Base-by-base conservation (phyloP, 2,888 invertebrate genomes). In the Zygaena filipendulae region DNA sequence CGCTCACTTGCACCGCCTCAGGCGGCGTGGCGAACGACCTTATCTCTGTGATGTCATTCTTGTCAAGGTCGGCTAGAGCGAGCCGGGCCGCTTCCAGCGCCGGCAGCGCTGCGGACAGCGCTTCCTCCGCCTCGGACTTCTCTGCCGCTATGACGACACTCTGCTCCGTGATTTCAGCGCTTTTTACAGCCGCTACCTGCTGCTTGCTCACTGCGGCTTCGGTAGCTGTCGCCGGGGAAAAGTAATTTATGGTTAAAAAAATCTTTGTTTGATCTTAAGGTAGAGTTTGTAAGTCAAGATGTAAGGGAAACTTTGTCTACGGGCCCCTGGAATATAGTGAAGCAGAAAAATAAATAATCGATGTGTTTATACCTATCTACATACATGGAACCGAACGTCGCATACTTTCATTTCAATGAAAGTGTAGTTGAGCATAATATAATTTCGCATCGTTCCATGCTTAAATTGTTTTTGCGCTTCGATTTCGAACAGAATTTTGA, bases 21-120 rank as follows among this genome's bases (percentile, higher is more conserved):
- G 95, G 95, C 0, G 95, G 95, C 1, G 93, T 94, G 5, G 93
- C 91, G 53, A 95, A 95, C 0, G 94, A 94, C 46, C 95, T 80
- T 40, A 95, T 95, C 75, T 96, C 95, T 11, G 94, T 94, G 43
- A 96, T 95, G 49, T 95, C 95, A 1, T 88, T 84, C 67, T 95
- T 95, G 27, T 95, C 92, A 23, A 96, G 71, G 41, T 93, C 91
- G 0, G 87, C 83, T 0, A 96, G 75, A 0, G 95, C 95, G 8
- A 86, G 51, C 33, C 90, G 81, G 0, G 95, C 95, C 6, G 86
- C 86, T 49, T 93, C 92, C 1, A 96, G 69, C 0, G 90, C 93
- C 0, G 95, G 95, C 54, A 95, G 63, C 0, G 95, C 95, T 21
- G 88, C 90, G 0, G 86, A 86, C 25, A 96, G 64, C 1, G 86